Base-by-base conservation (phyloP, 2,888 invertebrate species). In the Phoronis australis region DNA sequence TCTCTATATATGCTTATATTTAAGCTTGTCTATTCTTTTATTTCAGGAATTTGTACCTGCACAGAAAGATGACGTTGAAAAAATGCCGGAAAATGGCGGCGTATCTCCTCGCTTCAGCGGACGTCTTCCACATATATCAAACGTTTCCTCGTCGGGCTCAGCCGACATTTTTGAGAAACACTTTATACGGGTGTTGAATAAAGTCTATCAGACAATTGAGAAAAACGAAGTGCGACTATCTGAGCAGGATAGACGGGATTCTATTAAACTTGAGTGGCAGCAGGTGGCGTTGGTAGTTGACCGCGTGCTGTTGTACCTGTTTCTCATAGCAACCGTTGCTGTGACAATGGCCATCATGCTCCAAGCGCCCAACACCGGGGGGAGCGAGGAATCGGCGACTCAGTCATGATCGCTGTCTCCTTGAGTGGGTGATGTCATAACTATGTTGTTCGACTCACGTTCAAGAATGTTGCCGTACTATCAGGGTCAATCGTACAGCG, bases 221-320 rank as follows among this genome's bases (percentile, higher is more conserved):
- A 80, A 84, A 43, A 89, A 88, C 78, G 90, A 76, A 72, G 83
- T 85, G 66, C 82, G 91, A 3, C 82, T 89, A 5, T 83, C 84
- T 0, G 88, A 89, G 62, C 87, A 86, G 71, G 89, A 90, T 69
- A 81, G 86, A 45, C 80, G 86, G 46, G 90, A 91, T 65, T 82
- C 85, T 43, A 86, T 87, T 52, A 87, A 88, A 68, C 78, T 88
- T 47, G 91, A 92, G 73, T 92, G 91, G 91, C 73, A 75, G 54
- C 74, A 73, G 51, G 66, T 73, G 53, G 90, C 91, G 1, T 83
- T 90, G 46, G 90, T 92, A 15, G 84, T 90, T 52, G 92, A 92
- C 74, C 71, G 73, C 25, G 71, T 81, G 42, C 71, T 82, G 18
- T 66, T 82, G 25, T 71, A 78, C 51, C 68, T 79, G 15, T 82